These are phyloP conservation scores for Pseudorectes ferrugineus DNA, from an alignment of 2,113 vertebrate genomes.

Conservation along the genomic window DNA sequence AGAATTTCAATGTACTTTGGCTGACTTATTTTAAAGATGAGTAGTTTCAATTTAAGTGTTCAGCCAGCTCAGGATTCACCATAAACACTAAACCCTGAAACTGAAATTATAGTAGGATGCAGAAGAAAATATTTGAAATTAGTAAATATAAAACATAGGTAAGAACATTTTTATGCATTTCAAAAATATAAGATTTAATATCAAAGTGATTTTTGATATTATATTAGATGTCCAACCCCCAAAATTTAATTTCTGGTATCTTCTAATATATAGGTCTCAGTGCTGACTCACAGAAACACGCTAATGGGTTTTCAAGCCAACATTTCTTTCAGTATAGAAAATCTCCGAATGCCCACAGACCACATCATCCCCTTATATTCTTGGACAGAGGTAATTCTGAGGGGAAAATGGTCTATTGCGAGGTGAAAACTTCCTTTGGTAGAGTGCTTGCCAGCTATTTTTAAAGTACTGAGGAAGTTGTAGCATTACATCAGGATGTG, in stretches of 20 bases:
- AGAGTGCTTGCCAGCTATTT: not conserved
- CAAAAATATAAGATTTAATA: not conserved
- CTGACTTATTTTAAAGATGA: not conserved
- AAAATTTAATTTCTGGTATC: not conserved
- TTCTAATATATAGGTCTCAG: not conserved
- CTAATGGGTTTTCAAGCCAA: not conserved
- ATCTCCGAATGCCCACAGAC: not conserved
- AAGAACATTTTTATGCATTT: not conserved
- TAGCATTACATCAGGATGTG: not conserved
- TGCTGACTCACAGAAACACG: not conserved
- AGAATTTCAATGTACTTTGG: not conserved
- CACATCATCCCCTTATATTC: not conserved
- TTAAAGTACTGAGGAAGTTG: not conserved
- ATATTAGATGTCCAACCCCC: not conserved
- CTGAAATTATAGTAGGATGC: accelerated
- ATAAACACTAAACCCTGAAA: not conserved
- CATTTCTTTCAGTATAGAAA: not conserved
- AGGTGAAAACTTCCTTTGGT: not conserved
- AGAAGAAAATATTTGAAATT: not conserved
- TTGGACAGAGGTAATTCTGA: not conserved
- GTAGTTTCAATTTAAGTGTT: not conserved
- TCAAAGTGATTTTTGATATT: not conserved
- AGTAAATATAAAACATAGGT: not conserved
- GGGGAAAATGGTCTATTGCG: not conserved
- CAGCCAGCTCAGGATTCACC: not conserved